A percentile compares a stretch with the other conserved stretches of the same genome.
These are phyloP conservation scores for Neogale vison DNA, from an alignment of 2,113 vertebrate species.

Conservation along the genomic window DNA sequence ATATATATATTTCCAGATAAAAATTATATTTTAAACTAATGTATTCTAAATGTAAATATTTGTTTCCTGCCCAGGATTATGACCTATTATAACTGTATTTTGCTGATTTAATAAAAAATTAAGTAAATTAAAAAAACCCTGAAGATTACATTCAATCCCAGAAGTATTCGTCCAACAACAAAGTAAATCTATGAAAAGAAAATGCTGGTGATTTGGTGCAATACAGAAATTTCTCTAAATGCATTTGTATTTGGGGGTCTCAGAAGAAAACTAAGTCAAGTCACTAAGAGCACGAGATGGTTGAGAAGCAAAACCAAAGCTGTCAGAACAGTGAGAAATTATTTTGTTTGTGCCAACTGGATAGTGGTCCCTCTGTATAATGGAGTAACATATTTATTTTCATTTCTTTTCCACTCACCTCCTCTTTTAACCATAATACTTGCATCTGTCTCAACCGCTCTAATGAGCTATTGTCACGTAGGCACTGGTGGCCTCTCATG, in stretches of 20 bases:
- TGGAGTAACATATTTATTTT: background rate
- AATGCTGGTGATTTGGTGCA: background rate
- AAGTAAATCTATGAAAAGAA: background rate
- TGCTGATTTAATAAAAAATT: background rate
- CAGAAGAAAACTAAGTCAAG: background rate
- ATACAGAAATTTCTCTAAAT: background rate
- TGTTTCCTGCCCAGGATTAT: background rate
- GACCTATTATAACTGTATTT: background rate
- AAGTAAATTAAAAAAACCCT: background rate
- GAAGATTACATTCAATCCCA: background rate
- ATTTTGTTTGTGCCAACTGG: background rate
- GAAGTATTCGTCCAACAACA: background rate
- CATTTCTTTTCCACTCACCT: background rate
- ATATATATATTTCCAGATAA: background rate
- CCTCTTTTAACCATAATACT: background rate
- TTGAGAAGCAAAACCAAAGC: background rate
- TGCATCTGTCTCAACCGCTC: background rate
- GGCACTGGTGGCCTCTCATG: background rate
- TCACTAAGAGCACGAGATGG: background rate
- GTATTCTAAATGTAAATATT: background rate
- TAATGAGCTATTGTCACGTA: background rate
- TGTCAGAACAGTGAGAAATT: background rate
- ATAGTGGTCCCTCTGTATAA: background rate
- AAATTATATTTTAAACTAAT: background rate
- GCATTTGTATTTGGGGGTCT: background rate